Evolutionary conservation across 35 echinoderm and acorn worm genomes (phyloP), one percentile per base, ranked within the genome.

Genomic region (Nesometra sesokonis): DNA sequence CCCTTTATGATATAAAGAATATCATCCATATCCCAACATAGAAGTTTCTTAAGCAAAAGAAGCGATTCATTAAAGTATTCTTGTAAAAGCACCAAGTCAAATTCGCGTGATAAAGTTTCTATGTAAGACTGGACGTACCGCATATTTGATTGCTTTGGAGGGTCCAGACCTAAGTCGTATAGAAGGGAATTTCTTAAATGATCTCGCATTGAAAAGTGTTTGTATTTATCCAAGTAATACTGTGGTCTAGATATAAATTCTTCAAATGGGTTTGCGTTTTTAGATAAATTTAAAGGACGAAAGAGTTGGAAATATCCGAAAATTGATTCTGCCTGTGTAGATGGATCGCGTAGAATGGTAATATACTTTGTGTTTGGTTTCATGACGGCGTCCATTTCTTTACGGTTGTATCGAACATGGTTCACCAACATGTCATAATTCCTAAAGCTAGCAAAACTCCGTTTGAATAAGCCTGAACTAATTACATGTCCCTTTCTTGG

Each of bases 221-320:
- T 5, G 21, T 67, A 67, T 15, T 33, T 77, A 32, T 30, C 34
- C 13, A 84, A 36, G 35, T 46, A 88, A 5, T 81, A 37, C 31
- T 46, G 35, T 0, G 86, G 57, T 46, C 85, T 29, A 11, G 32
- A n/a, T 30, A 90, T 84, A 34, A 93, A 93, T 32, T 35, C 79
- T 35, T 79, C 82, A 29, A 93, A 40, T 17, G 82, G 37, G 32
- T 85, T 67, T 37, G 40, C 46, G 3, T 31, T 0, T 67, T 36
- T 33, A 5, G 27, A 34, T 1, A 93, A 37, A 17, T 77, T 32
- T 33, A 93, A 78, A 33, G 35, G 37, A n/a, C 82, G 57, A 15
- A 82, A 86, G 77, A 89, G 85, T 35, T 86, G 87, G 79, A 95
- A 95, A 46, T 87, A 95, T 29, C 84, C 85, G 40, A 95, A 95